Base-by-base conservation (phyloP, 2,113 vertebrate genomes). In the Taurulus bubalis region DNA sequence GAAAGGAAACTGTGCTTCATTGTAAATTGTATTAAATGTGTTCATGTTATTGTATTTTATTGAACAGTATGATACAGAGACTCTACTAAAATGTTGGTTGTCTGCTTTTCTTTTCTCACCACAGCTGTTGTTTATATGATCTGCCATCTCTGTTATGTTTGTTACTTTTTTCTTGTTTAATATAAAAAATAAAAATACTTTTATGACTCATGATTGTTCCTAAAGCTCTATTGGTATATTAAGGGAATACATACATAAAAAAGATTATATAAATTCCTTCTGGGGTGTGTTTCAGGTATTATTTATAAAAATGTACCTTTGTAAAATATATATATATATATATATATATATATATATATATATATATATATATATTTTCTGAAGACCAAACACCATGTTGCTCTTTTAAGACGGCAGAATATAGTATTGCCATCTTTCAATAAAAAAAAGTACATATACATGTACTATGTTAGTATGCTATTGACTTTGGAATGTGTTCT, bases 101-200 rank as follows among this genome's bases (percentile, higher is more conserved):
- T 45, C 60, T 55, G 9, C 47, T 62, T 40, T 15, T n/a, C 0
- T 28, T 75, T 71, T 34, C 12, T 56, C 26, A 75, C n/a, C 10
- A 55, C 8, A 47, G 53, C 1, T 69, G 1, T 34, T 53, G 15
- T 75, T 71, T 49, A 40, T 26, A 59, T 36, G 3, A 65, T 34
- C 3, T 47, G 9, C 24, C 8, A 32, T 49, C 18, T 42, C 34
- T 56, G 24, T 75, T 30, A 26, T 72, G 36, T 79, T 28, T 79
- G 3, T 77, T 69, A 28, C 8, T 18, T 67, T 49, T 15, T 30
- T 67, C 8, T 71, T 56, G 26, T 83, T 70, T 47, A 73, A 73
- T 87, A 77, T 77, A 71, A 42, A 81, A 51, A 47, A 0, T n/a
- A 6, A 12, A 64, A 62, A 36, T 18, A 8, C 18, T 47, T 3